Conservation (phyloP, 2,888 invertebrate species). For the Himalopsyche kuldschensis region DNA sequence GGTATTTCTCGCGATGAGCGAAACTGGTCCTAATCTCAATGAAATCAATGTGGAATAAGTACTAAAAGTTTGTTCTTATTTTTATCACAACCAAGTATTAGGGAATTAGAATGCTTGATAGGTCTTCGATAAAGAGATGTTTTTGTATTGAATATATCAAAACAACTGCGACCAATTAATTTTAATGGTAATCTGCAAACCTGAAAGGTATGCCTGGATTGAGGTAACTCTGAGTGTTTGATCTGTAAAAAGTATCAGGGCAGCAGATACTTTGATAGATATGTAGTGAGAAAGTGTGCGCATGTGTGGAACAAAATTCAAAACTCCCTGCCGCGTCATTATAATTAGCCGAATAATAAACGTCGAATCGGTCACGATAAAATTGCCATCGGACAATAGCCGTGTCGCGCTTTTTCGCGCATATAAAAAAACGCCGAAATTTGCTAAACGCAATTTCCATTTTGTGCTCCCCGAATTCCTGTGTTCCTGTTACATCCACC, state of each 20-base stretch:
- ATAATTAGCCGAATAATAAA: not conserved
- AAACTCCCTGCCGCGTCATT: not conserved
- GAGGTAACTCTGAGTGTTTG: no score
- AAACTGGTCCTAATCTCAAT: no score
- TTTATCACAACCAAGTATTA: no score
- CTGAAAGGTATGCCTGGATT: no score
- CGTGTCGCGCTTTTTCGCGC: not conserved
- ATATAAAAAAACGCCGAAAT: not conserved
- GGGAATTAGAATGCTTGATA: no score
- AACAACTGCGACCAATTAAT: no score
- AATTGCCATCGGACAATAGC: not conserved
- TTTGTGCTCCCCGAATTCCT: constrained; percentile 7
- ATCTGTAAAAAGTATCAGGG: not conserved
- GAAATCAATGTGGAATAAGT: no score
- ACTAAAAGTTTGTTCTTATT: no score
- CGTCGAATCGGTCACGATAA: not conserved
- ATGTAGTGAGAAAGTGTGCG: not conserved
- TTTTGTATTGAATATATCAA: no score
- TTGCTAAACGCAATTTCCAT: not conserved
- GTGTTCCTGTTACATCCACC: constrained; percentile 4
- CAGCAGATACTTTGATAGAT: not conserved
- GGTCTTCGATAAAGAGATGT: no score
- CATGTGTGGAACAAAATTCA: not conserved
- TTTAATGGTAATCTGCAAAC: no score
- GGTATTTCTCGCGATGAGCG: no score